phyloP scores from a whole-genome alignment of 2,888 invertebrate species.

The Plebejus argus region DNA sequence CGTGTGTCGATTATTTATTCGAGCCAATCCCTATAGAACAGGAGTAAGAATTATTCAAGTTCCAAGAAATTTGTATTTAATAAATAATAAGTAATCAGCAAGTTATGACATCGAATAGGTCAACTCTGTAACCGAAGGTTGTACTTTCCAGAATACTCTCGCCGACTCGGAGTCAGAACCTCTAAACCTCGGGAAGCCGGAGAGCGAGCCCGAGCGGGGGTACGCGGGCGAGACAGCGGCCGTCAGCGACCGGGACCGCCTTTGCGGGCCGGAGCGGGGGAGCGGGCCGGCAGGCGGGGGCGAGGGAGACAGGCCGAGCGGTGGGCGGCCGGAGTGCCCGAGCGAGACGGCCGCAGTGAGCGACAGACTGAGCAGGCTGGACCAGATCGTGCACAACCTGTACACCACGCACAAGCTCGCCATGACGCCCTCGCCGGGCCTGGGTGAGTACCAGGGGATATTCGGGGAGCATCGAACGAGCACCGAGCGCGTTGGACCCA shows the following conservation, averaged over 20 bases:
- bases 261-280: not conserved
- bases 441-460: constrained; percentile 41
- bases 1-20: too few relatives aligned
- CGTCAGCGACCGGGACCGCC: not conserved
- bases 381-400: constrained; percentile 73
- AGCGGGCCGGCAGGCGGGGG: constrained; percentile 46
- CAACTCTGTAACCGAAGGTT: not conserved
- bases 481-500: too few relatives aligned
- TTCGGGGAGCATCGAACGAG: too few relatives aligned
- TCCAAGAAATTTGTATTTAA: too few relatives aligned
- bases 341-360: constrained; percentile 46
- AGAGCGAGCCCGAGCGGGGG: not conserved
- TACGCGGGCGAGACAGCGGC: not conserved
- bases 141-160: not conserved
- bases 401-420: constrained; percentile 73
- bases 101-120: too few relatives aligned
- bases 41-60: too few relatives aligned
- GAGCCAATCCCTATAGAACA: too few relatives aligned
- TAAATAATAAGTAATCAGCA: too few relatives aligned
- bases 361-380: constrained; percentile 70
- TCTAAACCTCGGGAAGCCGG: constrained; percentile 6
- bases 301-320: constrained; percentile 70
- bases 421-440: constrained; percentile 45
- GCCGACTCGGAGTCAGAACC: not conserved
- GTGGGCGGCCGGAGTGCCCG: constrained; percentile 47